Base-by-base conservation (phyloP, 1,140 invertebrate genomes). In the Caenorhabditis tropicalis region DNA sequence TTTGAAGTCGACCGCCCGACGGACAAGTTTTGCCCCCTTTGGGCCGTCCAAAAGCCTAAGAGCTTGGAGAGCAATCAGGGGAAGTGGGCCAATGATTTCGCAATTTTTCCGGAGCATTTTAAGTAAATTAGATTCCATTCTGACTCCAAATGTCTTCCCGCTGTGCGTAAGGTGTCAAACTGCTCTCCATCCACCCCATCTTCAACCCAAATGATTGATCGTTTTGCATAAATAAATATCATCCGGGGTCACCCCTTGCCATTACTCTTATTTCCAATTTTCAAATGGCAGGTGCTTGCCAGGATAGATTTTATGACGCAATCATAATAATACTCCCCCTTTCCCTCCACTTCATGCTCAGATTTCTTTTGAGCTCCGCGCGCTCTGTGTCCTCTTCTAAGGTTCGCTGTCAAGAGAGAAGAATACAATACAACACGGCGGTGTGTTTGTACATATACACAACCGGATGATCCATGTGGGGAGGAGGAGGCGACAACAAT, bases 311-410 rank as follows among this genome's bases (percentile, higher is more conserved):
- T 43, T 74, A 39, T 74, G 65, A 74, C 65, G 65, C 65, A 74
- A 74, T n/a, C 36, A 43, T 46, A 43, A 36, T 65, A 19, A 43
- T 74, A 33, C 65, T 33, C 31, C 19, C 43, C 65, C 65, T 46
- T 43, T 24, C 65, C 10, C 29, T 3, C n/a, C 65, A 15, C 65
- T 74, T 31, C 36, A 43, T 74, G 65, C 65, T 74, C 65, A 74
- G 65, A 74, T 74, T 74, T 74, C 65, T 74, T 74, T 74, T 74
- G 65, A 74, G 65, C 36, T n/a, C n/a, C n/a, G n/a, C n/a, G n/a
- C 36, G 9, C 12, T 5, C 12, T 12, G 39, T 5, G 39, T 43
- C 39, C 39, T 43, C 12, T 43, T 43, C 5, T 43, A 6, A 12
- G 5, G 39, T 43, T 6, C 12, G 39, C n/a, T n/a, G 36, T 46